Evolutionary conservation across 2,888 invertebrate species (phyloP), one percentile per base, ranked within the genome.

Genomic region (Hemaris fuciformis): DNA sequence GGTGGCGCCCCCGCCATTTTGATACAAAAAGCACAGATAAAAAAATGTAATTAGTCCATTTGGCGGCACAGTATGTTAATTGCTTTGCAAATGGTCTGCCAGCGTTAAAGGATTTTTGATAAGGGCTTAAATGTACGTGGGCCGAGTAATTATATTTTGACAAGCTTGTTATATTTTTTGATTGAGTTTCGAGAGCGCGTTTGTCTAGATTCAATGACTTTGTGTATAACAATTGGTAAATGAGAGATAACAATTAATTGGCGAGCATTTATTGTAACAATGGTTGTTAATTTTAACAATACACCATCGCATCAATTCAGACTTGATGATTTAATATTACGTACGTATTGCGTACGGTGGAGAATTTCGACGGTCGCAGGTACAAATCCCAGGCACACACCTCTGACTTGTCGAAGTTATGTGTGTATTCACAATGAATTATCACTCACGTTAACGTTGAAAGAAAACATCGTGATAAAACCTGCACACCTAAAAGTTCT

Each of bases 31-130:
- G 42, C 18, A n/a, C 38, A 38, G 23, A 15, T 27, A 48, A 48
- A 48, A 48, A n/a, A 48, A 48, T 3, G 25, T 38, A 48, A 27
- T 27, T 27, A 48, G 48, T 1, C 27, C 48, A 48, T 25, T 27
- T 27, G 8, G 27, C 25, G 27, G 25, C 48, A 25, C 48, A 48
- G 15, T 48, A 48, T 27, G 48, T n/a, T 48, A 48, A 48, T 48
- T 48, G n/a, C 25, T 5, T 48, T 48, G 15, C 15, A 27, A 48
- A 48, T 25, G 27, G 25, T 48, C 48, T 15, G 15, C 48, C 2
- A n/a, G 27, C 48, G 48, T 25, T 48, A 48, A 48, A 48, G 48
- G 48, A n/a, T 48, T 27, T 48, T 48, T 48, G 48, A 48, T 48
- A 48, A 48, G 48, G 25, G 48, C 43, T 15, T 15, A 3, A n/a